phyloP scores from a whole-genome alignment of 2,797 vertebrate species.

The Nothura maculosa region DNA sequence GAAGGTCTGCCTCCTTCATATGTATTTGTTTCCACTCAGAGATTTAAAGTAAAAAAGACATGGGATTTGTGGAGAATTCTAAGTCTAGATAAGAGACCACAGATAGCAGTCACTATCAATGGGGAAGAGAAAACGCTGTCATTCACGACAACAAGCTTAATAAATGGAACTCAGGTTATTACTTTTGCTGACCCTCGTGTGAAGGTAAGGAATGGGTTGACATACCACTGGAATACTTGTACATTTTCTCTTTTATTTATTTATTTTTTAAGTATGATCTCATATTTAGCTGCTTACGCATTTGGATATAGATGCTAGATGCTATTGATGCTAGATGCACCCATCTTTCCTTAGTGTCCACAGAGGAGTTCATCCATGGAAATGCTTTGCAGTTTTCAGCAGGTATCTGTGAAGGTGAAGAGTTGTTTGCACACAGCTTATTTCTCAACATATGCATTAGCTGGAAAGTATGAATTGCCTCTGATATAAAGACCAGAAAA shows the following conservation, averaged over 20 bases:
- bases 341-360: neutral
- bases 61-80: slow-evolving; percentile 98
- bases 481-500: neutral
- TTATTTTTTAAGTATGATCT: neutral
- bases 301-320: neutral
- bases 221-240: neutral
- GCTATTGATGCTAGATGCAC: too few relatives aligned
- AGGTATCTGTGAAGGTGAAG: neutral
- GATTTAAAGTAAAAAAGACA: slow-evolving; percentile 92
- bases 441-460: neutral
- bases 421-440: neutral
- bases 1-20: slow-evolving; percentile 97
- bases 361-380: neutral
- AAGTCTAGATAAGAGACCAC: slow-evolving; percentile 88
- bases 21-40: slow-evolving; percentile 95
- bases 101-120: slow-evolving; percentile 94
- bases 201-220: slow-evolving; percentile 81
- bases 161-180: slow-evolving; percentile 89
- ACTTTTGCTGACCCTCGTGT: slow-evolving; percentile 85
- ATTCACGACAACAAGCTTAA: slow-evolving; percentile 92
- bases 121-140: slow-evolving; percentile 87
- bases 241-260: neutral
- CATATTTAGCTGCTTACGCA: neutral
- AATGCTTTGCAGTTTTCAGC: neutral
- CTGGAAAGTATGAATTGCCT: neutral